These are phyloP conservation scores for Leptothorax acervorum DNA, from an alignment of 2,888 invertebrate species.

Conservation along the genomic window DNA sequence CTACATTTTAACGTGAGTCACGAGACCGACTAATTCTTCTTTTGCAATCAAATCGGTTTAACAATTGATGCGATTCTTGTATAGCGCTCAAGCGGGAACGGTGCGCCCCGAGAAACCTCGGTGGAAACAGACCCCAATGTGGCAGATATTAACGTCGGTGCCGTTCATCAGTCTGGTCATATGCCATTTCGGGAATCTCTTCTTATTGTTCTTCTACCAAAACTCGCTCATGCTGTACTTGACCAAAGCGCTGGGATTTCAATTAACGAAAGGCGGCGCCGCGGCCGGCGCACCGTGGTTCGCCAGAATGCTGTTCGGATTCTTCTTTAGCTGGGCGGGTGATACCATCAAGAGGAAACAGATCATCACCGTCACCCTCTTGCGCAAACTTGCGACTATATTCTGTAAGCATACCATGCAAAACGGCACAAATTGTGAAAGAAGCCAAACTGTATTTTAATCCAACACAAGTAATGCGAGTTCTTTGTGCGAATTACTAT, in stretches of 20 bases:
- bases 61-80: constrained; percentile 4
- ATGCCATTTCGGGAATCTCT: constrained; percentile 92
- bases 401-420: constrained; percentile 76
- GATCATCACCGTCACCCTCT: constrained; percentile 84
- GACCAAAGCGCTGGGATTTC: constrained; percentile 90
- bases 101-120: constrained; percentile 72
- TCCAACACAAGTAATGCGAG: not conserved
- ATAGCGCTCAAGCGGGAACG: constrained; percentile 85
- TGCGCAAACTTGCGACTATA: constrained; percentile 79
- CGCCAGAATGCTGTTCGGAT: constrained; percentile 89
- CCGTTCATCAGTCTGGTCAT: constrained; percentile 90
- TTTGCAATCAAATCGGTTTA: not conserved
- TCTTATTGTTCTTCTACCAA: constrained; percentile 92
- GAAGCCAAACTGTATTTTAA: not conserved
- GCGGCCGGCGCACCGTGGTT: constrained; percentile 91
- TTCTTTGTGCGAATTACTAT: not conserved
- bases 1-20: constrained; percentile 86
- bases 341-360: constrained; percentile 88
- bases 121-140: constrained; percentile 88
- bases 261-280: constrained; percentile 90
- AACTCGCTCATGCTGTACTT: constrained; percentile 92
- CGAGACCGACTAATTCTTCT: constrained; percentile 24
- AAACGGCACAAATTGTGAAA: not conserved
- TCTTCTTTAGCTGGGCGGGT: constrained; percentile 90
- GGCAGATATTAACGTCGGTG: constrained; percentile 88